Evolutionary conservation across 2,797 vertebrate genomes (phyloP).

Genomic region (Tinamus major): DNA sequence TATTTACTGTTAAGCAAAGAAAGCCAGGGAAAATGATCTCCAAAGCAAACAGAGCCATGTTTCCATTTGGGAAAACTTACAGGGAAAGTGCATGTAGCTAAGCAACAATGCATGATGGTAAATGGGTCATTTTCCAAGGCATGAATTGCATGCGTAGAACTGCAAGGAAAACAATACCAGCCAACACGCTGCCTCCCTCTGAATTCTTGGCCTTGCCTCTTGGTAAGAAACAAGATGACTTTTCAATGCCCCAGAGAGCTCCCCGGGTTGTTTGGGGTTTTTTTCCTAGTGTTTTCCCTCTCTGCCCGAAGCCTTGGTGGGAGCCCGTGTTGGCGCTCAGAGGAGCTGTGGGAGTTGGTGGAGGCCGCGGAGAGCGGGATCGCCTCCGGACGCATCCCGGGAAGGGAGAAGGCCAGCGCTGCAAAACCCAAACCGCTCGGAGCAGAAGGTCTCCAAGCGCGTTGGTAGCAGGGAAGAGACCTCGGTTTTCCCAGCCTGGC

Average conservation of each 20-base stretch:
- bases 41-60: slow-evolving; percentile 75
- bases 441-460: background rate
- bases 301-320: slow-evolving; percentile 13
- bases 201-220: slow-evolving; percentile 39
- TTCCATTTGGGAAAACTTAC: slow-evolving; percentile 76
- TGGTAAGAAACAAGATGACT: slow-evolving; percentile 50
- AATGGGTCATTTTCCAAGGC: slow-evolving; percentile 71
- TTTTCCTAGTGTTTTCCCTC: background rate
- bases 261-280: background rate
- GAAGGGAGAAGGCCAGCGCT: background rate
- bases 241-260: background rate
- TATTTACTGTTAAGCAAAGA: slow-evolving; percentile 66
- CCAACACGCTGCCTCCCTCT: slow-evolving; percentile 12
- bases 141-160: slow-evolving; percentile 68
- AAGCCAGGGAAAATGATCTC: slow-evolving; percentile 68
- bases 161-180: slow-evolving; percentile 57
- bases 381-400: background rate
- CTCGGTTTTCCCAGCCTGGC: background rate
- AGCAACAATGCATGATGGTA: slow-evolving; percentile 73
- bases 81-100: slow-evolving; percentile 58
- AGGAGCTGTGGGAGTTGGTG: background rate
- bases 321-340: background rate
- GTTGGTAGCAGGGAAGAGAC: background rate
- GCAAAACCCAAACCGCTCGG: background rate
- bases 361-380: background rate